Conservation (phyloP, 2,888 invertebrate genomes). For the Drosophila meridiana region DNA sequence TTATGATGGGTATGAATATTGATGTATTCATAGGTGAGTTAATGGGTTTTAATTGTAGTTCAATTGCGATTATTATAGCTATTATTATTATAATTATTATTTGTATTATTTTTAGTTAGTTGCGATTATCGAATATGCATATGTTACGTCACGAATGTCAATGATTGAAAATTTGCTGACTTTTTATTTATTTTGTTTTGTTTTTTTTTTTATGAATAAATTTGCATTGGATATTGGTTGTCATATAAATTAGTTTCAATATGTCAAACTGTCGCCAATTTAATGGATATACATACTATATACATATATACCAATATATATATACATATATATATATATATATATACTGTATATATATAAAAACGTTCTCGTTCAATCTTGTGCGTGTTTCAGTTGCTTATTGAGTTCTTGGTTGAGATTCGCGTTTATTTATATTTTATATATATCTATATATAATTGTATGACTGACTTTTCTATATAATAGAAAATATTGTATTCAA, state of each 20-base stretch:
- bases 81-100: conserved; percentile 32
- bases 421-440: conserved; percentile 15
- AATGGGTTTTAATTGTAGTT: conserved; percentile 47
- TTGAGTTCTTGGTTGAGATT: conserved; percentile 38
- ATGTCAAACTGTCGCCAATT: conserved; percentile 41
- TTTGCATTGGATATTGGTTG: conserved; percentile 28
- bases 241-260: conserved; percentile 18
- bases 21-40: conserved; percentile 48
- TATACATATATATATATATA: conserved; percentile 9
- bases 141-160: conserved; percentile 52
- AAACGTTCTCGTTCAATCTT: conserved; percentile 44
- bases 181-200: no score
- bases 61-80: conserved; percentile 49
- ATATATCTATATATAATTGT: conserved; percentile 13
- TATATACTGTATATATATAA: conserved; percentile 13
- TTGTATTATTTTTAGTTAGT: conserved; percentile 30
- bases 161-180: conserved; percentile 43
- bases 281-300: conserved; percentile 11
- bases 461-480: conserved; percentile 61
- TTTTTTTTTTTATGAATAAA: conserved; percentile 39
- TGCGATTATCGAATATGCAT: conserved; percentile 64
- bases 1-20: conserved; percentile 38
- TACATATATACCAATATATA: conserved; percentile 12
- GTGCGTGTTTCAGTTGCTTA: conserved; percentile 69
- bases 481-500: conserved; percentile 69